These are phyloP conservation scores for Drosophila hawaiiensis DNA, from an alignment of 2,888 invertebrate genomes.

Conservation along the genomic window DNA sequence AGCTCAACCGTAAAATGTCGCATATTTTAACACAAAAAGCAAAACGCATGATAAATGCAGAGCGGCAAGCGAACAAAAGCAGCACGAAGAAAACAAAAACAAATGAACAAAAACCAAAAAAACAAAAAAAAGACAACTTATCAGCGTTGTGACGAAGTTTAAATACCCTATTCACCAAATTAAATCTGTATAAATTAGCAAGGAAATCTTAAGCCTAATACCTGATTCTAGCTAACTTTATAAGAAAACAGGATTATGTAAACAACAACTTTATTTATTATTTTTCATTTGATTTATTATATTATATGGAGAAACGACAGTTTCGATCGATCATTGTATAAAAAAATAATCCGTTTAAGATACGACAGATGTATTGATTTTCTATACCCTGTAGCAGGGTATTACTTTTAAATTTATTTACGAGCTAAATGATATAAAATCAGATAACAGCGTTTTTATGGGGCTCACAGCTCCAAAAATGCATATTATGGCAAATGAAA, in stretches of 20 bases:
- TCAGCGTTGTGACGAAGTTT: not conserved
- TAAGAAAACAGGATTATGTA: not conserved
- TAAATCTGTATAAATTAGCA: not conserved
- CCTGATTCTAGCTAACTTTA: not conserved
- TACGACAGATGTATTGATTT: not conserved
- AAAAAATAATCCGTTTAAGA: not conserved
- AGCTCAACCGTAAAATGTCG: constrained; percentile 50
- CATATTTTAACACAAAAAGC: constrained; percentile 56
- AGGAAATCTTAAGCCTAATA: not conserved
- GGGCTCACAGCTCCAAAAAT: constrained; percentile 29
- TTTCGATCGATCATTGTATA: not conserved
- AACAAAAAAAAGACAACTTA: not conserved
- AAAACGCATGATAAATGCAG: constrained; percentile 62
- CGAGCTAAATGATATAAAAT: constrained; percentile 61
- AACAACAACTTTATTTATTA: not conserved
- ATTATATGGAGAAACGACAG: not conserved
- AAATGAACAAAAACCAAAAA: constrained; percentile 16
- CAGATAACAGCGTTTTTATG: constrained; percentile 65
- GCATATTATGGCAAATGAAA: constrained; percentile 32
- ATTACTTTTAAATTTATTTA: constrained; percentile 51
- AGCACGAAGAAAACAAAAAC: constrained; percentile 4
- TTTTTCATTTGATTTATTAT: not conserved
- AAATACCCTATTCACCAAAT: not conserved
- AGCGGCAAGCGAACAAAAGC: constrained; percentile 44
- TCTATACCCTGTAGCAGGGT: not conserved